Conservation (phyloP, 2,888 invertebrate genomes). For the Trachelus troglodyta region DNA sequence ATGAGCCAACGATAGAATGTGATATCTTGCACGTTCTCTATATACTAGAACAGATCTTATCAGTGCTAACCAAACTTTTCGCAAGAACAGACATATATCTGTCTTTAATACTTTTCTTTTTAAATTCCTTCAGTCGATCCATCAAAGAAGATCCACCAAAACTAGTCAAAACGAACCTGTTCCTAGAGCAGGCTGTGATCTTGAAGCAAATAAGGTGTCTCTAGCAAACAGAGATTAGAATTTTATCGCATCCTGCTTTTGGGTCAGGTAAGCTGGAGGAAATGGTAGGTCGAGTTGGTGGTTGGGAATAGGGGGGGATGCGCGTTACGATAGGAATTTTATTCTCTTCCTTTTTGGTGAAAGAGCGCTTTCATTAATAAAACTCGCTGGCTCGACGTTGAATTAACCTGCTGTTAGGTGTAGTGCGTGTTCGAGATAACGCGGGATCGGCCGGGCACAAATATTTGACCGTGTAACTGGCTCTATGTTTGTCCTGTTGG, state of each 20-base stretch:
- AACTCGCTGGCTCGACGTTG: conserved; percentile 13
- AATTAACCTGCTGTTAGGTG: conserved; percentile 36
- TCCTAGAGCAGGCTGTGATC: conserved; percentile 12
- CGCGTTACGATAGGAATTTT: conserved; percentile 26
- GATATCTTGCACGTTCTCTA: background rate
- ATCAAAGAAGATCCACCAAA: background rate
- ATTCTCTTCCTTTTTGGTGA: conserved; percentile 45
- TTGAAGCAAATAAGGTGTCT: background rate
- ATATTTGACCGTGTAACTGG: conserved; percentile 61
- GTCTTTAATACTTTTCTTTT: background rate
- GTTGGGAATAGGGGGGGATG: background rate
- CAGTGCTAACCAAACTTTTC: background rate
- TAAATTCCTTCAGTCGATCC: background rate
- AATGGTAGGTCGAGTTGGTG: background rate
- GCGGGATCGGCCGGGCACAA: conserved; percentile 50
- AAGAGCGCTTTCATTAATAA: conserved; percentile 57
- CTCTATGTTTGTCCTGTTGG: conserved; percentile 53
- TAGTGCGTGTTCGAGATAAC: conserved; percentile 54
- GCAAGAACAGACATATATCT: background rate
- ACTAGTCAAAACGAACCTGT: conserved; percentile 37
- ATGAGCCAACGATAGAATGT: background rate
- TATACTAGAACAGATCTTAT: background rate
- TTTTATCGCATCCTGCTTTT: background rate
- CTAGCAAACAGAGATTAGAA: background rate
- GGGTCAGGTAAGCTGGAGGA: background rate